A percentile compares a stretch with the other conserved stretches of the same genome.
Evolutionary conservation across 1,140 invertebrate genomes (phyloP).

Genomic region (Lineus longissimus): DNA sequence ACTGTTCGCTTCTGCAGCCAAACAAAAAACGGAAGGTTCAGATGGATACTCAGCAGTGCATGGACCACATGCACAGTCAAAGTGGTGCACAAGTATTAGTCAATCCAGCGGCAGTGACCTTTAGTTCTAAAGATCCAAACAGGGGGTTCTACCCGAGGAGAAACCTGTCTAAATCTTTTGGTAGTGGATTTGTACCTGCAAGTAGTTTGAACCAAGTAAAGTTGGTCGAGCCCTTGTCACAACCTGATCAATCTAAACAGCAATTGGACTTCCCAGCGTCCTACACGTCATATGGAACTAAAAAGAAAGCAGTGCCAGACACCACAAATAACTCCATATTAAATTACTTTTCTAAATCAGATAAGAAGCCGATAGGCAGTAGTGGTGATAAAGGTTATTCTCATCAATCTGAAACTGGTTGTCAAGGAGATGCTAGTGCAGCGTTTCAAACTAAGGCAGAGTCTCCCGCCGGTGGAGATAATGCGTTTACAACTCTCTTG

Average conservation of each 20-base stretch:
- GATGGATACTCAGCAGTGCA: constrained; percentile 16
- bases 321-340: background rate
- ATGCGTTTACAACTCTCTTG: too few relatives aligned
- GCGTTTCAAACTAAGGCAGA: too few relatives aligned
- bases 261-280: background rate
- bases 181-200: background rate
- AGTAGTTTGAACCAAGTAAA: background rate
- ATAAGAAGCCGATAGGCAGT: background rate
- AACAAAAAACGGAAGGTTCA: constrained; percentile 10
- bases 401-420: too few relatives aligned
- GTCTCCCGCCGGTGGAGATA: too few relatives aligned
- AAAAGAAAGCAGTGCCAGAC: background rate
- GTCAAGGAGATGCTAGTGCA: too few relatives aligned
- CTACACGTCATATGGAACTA: background rate
- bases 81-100: constrained; percentile 8
- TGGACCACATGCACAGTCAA: constrained; percentile 8
- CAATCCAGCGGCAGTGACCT: constrained; percentile 2
- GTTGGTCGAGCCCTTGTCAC: too few relatives aligned
- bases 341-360: background rate
- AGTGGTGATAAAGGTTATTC: background rate
- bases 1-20: too few relatives aligned
- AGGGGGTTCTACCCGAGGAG: constrained; percentile 22
- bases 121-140: constrained; percentile 19
- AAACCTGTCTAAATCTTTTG: background rate
- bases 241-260: background rate